Base-by-base conservation (phyloP, 2,113 vertebrate species). In the Podiceps cristatus region DNA sequence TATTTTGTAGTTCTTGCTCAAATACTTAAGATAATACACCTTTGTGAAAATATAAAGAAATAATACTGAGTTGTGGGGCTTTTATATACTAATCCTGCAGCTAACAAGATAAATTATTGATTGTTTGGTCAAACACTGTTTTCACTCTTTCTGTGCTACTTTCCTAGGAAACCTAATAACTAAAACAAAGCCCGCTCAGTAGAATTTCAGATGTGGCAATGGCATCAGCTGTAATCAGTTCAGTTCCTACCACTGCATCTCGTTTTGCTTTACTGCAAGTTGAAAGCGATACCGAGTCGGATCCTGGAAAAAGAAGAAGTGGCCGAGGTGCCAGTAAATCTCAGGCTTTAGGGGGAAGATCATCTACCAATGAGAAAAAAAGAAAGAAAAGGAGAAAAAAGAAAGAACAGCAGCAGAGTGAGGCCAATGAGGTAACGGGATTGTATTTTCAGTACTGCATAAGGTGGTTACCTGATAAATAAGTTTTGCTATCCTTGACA, bases 261-360 rank as follows among this genome's bases (percentile, higher is more conserved):
- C 99, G 99, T 62, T 99, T 99, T 92, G 99, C 99, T 79, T 97
- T 99, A 69, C 98, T 99, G 35, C 99, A 99, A 98, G 98, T 99
- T 13, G 99, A 99, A 97, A 99, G 99, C 1, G 99, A 99, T 73
- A 98, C 99, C 2, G 99, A 99, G 88, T 99, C 98, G 1, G 98
- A 99, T 42, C 79, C 97, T 53, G 98, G 98, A 59, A 99, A 99
- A 97, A 94, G 90, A 72, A 98, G 98, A 97, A 93, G 93, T 52
- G 95, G 97, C 69, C 98, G 59, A 59, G 98, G 98, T 81, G 76
- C 96, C 40, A 98, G 98, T 35, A 99, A 99, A 82, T 90, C 97
- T 62, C 98, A 98, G 25, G 93, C 97, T 49, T 73, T 95, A 31
- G 98, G 95, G 31, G 98, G 90, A 29, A 99, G 99, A 96, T 97